Evolutionary conservation across 2,113 vertebrate species (phyloP).

Genomic region (Paedocypris sp.): DNA sequence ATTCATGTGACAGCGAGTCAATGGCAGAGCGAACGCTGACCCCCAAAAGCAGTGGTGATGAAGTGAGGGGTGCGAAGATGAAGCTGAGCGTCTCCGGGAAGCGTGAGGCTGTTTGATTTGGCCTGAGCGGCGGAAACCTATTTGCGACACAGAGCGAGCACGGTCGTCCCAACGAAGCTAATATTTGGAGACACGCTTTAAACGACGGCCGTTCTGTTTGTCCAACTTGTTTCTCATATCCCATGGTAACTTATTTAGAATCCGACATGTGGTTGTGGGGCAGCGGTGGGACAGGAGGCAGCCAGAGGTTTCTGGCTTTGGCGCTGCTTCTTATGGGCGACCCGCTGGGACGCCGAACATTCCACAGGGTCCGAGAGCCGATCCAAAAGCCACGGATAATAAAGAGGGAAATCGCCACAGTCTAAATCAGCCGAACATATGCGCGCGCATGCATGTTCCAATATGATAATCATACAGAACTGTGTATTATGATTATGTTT

Average conservation of each 20-base stretch:
- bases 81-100: conserved; percentile 24
- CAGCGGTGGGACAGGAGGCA: conserved; percentile 22
- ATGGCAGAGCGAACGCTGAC: conserved; percentile 16
- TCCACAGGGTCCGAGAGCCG: conserved; percentile 15
- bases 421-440: conserved; percentile 2
- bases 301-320: conserved; percentile 32
- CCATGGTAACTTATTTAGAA: conserved; percentile 32
- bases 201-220: conserved; percentile 29
- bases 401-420: conserved; percentile 6
- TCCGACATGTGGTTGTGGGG: conserved; percentile 6
- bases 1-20: conserved; percentile 16
- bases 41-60: conserved; percentile 7
- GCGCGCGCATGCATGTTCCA: conserved; percentile 1
- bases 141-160: conserved; percentile 27
- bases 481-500: no score
- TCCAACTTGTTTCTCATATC: conserved; percentile 25
- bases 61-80: conserved; percentile 26
- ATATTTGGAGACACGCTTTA: conserved; percentile 33
- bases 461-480: no score
- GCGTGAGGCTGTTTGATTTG: conserved; percentile 33
- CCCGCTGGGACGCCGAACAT: conserved; percentile 23
- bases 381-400: conserved; percentile 30
- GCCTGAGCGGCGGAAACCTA: conserved; percentile 19
- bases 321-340: conserved; percentile 19
- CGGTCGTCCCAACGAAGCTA: conserved; percentile 28